phyloP scores from a whole-genome alignment of 2,113 vertebrate genomes.

The Tretioscincus oriximinensis region DNA sequence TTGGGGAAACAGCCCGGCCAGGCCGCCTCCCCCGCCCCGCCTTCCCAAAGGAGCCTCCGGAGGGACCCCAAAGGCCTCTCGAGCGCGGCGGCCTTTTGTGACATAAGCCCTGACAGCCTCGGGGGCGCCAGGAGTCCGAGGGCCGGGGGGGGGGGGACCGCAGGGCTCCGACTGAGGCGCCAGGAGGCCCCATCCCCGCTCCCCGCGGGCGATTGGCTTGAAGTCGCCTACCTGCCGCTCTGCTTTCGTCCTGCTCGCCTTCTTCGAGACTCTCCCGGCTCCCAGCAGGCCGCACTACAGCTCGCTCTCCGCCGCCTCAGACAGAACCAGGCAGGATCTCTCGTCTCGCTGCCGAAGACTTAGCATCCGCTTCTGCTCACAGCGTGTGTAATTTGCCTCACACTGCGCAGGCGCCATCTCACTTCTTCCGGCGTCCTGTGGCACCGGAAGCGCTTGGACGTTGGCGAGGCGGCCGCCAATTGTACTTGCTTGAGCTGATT shows the following conservation, averaged over 20 bases:
- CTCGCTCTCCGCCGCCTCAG: background rate
- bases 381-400: background rate
- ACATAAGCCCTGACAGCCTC: background rate
- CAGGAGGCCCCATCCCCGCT: too few species aligned
- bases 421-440: background rate
- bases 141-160: too few species aligned
- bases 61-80: background rate
- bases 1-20: background rate
- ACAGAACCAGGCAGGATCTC: too few species aligned
- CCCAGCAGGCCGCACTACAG: too few species aligned
- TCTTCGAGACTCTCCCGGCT: background rate
- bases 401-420: conserved; percentile 14
- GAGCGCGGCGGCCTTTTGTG: background rate
- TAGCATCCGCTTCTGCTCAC: background rate
- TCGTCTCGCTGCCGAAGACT: background rate
- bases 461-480: background rate
- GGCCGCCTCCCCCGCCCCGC: too few species aligned
- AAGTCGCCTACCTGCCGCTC: background rate
- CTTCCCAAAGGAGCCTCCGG: background rate
- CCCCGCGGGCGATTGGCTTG: too few species aligned
- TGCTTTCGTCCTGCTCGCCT: background rate
- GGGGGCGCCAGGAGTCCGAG: background rate
- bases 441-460: background rate
- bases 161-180: too few species aligned
- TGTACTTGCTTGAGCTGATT: background rate